phyloP scores from a whole-genome alignment of 1,140 invertebrate species.

The Heliconius melpomene region DNA sequence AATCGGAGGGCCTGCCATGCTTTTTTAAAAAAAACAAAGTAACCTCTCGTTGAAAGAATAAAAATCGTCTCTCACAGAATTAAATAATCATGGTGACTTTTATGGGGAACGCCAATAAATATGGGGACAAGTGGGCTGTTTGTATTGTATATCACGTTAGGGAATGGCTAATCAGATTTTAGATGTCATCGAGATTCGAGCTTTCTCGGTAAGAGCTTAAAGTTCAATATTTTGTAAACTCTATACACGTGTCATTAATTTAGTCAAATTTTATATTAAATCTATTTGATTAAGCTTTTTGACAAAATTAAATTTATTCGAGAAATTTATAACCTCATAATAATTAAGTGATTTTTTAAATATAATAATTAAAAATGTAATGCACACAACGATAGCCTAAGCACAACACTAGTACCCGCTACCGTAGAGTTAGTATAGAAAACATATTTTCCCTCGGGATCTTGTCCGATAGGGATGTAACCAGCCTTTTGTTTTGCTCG shows the following conservation, averaged over 20 bases:
- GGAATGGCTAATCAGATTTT: constrained; percentile 3
- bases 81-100: constrained; percentile 9
- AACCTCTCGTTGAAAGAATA: constrained; percentile 13
- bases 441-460: constrained; percentile 15
- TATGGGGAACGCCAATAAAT: constrained; percentile 5
- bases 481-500: constrained; percentile 9
- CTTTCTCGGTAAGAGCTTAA: not conserved
- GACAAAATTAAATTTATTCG: not conserved
- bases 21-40: constrained; percentile 21
- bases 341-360: not conserved
- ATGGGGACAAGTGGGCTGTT: not conserved
- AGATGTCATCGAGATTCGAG: not conserved
- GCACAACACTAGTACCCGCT: not conserved
- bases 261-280: not conserved
- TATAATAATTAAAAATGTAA: not conserved
- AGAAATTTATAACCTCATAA: too few relatives aligned
- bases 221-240: not conserved
- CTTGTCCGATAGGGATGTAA: constrained; percentile 14
- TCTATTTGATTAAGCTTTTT: not conserved
- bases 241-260: not conserved
- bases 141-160: not conserved
- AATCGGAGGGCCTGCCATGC: constrained; percentile 7
- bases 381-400: not conserved
- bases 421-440: constrained; percentile 6
- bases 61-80: constrained; percentile 13